Base-by-base conservation (phyloP, 1,140 invertebrate genomes). In the Heliothis subflexa region DNA sequence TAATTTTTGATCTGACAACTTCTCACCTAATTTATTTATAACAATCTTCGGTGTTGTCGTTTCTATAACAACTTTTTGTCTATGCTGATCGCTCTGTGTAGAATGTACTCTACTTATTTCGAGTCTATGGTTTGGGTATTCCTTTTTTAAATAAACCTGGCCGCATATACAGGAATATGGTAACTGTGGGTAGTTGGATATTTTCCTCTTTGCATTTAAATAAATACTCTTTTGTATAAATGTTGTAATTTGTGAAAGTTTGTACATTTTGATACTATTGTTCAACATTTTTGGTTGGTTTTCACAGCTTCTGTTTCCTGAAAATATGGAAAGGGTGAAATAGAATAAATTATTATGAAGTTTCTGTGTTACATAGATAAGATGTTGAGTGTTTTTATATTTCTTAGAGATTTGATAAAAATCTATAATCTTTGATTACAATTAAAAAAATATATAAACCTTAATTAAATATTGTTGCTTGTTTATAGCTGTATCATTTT, bases 31-130 rank as follows among this genome's bases (percentile, higher is more conserved):
- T 68, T 92, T 91, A 25, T 91, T 85, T 82, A 92, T 74, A 0
- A 92, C 87, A 59, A 92, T 91, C 66, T 93, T 92, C n/a, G 91
- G 91, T 52, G 82, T 81, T 0, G 87, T 82, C 0, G 92, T 92
- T 55, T 94, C 92, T 78, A 94, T 91, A 16, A 94, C 87, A 14
- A 88, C 91, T 72, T 92, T 94, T 71, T 94, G 91, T 86, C 91
- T 89, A 81, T 88, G 87, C 11, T 89, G 89, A 83, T 93, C 93
- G 47, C 88, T 92, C 14, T 90, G 86, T 5, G 90, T 91, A 7
- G 91, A 93, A 73, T 93, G 83, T 5, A 87, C 76, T 33, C 87
- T 78, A 2, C 47, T 47, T 3, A 64, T 47, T 50, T 73, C 49
- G 40, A 73, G 21, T 82, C 47, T 66, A 40, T 78, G 45, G 49